phyloP scores from a whole-genome alignment of 2,797 vertebrate genomes.

The Dipus sagitta region DNA sequence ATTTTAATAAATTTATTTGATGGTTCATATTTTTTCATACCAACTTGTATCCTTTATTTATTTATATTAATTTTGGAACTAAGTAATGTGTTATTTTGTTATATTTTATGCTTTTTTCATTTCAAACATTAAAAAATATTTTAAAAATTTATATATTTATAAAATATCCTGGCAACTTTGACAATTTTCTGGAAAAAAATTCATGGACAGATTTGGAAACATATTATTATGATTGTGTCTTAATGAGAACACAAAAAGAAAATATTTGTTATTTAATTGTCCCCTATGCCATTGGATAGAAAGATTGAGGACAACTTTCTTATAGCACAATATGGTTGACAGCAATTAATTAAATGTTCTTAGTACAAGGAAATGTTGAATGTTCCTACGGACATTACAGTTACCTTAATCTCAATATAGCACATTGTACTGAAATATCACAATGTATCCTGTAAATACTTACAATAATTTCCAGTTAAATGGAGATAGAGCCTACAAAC shows the following conservation, averaged over 20 bases:
- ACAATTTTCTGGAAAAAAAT: not conserved
- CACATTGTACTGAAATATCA: not conserved
- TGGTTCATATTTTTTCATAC: conserved; percentile 58
- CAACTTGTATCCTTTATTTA: not conserved
- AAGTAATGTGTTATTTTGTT: not conserved
- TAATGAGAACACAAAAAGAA: no score
- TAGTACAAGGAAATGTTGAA: not conserved
- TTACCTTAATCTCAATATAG: not conserved
- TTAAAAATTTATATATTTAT: not conserved
- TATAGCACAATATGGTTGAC: not conserved
- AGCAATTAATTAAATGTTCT: not conserved
- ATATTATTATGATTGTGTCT: not conserved
- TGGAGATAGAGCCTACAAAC: not conserved
- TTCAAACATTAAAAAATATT: not conserved
- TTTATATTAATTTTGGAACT: not conserved
- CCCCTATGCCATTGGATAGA: not conserved
- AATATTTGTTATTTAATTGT: not conserved
- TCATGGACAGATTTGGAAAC: not conserved
- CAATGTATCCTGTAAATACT: not conserved
- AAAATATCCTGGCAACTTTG: not conserved
- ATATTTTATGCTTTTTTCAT: not conserved
- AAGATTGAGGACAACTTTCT: not conserved
- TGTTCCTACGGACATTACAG: not conserved
- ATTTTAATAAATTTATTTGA: no score
- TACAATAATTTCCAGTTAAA: not conserved